These are phyloP conservation scores for Bagarius yarrelli DNA, from an alignment of 2,113 vertebrate species.

Conservation along the genomic window DNA sequence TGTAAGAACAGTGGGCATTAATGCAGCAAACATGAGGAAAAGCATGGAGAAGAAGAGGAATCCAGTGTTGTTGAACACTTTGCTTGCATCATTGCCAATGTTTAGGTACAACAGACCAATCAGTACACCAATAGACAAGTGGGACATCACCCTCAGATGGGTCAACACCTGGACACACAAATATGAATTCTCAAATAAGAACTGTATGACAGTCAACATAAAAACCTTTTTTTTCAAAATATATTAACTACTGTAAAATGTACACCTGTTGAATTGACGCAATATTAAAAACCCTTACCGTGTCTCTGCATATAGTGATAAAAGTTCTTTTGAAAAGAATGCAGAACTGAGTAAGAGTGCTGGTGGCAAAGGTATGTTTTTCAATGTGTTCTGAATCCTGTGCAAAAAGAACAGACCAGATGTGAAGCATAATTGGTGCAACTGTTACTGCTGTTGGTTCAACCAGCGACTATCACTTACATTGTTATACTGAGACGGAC, in stretches of 20 bases:
- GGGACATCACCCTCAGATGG: slow-evolving; percentile 92
- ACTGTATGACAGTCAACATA: background rate
- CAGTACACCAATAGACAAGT: slow-evolving; percentile 88
- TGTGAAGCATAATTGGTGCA: background rate
- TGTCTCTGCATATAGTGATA: slow-evolving; percentile 90
- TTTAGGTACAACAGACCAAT: slow-evolving; percentile 96
- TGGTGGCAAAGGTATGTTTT: slow-evolving; percentile 94
- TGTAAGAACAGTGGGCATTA: slow-evolving; percentile 97
- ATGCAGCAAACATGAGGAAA: slow-evolving; percentile 96
- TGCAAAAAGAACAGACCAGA: slow-evolving; percentile 19
- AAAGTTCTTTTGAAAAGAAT: slow-evolving; percentile 97
- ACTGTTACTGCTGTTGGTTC: background rate
- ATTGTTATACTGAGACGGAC: slow-evolving; percentile 72
- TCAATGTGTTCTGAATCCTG: slow-evolving; percentile 86
- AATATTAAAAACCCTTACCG: slow-evolving; percentile 70
- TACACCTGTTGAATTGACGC: too few relatives aligned
- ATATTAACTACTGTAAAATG: background rate
- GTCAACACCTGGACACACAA: slow-evolving; percentile 82
- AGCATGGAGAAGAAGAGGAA: slow-evolving; percentile 99
- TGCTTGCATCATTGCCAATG: slow-evolving; percentile 94
- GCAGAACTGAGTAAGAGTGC: slow-evolving; percentile 91
- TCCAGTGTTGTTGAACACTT: slow-evolving; percentile 98
- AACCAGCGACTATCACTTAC: slow-evolving; percentile 69
- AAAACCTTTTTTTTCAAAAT: background rate
- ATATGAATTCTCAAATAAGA: background rate